These are phyloP conservation scores for Nothocercus julius DNA, from an alignment of 2,113 vertebrate species.

Conservation along the genomic window DNA sequence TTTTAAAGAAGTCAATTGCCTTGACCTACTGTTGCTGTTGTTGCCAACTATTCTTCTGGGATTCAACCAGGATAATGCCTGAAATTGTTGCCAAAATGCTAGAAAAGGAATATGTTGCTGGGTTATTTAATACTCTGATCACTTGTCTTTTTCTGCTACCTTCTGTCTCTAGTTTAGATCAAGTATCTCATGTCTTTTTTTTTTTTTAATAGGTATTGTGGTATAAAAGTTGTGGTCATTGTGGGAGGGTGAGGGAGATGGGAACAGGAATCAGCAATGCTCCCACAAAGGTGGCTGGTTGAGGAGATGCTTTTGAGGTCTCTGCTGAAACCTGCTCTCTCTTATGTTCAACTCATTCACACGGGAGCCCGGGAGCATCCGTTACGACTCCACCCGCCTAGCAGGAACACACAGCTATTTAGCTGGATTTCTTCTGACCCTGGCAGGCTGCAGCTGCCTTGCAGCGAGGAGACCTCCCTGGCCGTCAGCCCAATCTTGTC, in stretches of 20 bases:
- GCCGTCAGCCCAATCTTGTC: neutral
- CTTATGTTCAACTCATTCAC: rapidly evolving
- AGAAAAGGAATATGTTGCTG: neutral
- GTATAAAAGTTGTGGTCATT: neutral
- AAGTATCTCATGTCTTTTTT: neutral
- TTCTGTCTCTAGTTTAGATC: neutral
- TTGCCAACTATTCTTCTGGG: neutral
- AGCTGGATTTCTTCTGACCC: neutral
- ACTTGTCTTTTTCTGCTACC: neutral
- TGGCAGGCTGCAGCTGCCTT: neutral
- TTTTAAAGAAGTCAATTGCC: conserved; percentile 35
- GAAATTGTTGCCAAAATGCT: neutral
- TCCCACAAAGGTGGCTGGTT: neutral
- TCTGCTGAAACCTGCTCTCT: neutral
- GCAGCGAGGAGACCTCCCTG: neutral
- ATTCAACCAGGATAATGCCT: neutral
- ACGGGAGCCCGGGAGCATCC: neutral
- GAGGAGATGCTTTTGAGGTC: neutral
- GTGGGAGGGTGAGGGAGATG: too few relatives aligned
- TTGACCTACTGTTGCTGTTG: conserved; percentile 39
- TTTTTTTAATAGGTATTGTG: neutral
- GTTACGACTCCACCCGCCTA: too few relatives aligned
- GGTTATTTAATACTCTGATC: neutral
- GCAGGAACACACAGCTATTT: too few relatives aligned
- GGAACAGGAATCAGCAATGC: rapidly evolving